Conservation (phyloP, 30 jellyfish, hydroid and myxozoan species). For the Turritopsis rubra region DNA sequence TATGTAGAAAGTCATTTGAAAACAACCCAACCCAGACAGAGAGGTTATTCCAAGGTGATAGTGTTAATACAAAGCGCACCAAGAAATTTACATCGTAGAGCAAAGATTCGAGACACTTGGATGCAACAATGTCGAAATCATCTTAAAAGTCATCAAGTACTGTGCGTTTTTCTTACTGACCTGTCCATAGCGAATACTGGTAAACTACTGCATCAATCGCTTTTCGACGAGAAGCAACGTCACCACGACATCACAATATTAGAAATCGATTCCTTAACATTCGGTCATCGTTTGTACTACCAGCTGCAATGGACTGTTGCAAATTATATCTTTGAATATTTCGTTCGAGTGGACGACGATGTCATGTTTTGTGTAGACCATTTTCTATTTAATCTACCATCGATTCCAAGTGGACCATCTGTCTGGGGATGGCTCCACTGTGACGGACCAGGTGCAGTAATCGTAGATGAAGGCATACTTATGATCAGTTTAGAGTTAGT, state of each 20-base stretch:
- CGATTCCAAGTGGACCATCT: conserved; percentile 28
- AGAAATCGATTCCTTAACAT: neutral
- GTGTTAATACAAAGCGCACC: neutral
- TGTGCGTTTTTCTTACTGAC: neutral
- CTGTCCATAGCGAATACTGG: neutral
- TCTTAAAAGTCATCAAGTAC: neutral
- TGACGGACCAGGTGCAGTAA: conserved; percentile 35
- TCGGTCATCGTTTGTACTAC: conserved; percentile 46
- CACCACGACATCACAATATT: neutral
- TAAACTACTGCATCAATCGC: neutral
- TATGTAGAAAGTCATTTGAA: neutral
- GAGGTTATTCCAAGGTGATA: neutral
- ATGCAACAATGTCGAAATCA: neutral
- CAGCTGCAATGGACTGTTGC: conserved; percentile 42
- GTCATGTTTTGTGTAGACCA: conserved; percentile 56
- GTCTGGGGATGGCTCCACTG: conserved; percentile 57
- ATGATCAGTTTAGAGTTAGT: conserved; percentile 46
- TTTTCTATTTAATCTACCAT: conserved; percentile 4
- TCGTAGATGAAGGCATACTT: conserved; percentile 51
- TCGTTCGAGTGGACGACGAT: conserved; percentile 63
- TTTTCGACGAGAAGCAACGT: neutral
- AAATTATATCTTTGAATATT: conserved; percentile 24
- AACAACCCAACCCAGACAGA: too few species aligned
- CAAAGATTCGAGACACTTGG: neutral
- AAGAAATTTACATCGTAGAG: neutral